Conservation (phyloP, 2,888 invertebrate genomes). For the Argyra leucocephala region DNA sequence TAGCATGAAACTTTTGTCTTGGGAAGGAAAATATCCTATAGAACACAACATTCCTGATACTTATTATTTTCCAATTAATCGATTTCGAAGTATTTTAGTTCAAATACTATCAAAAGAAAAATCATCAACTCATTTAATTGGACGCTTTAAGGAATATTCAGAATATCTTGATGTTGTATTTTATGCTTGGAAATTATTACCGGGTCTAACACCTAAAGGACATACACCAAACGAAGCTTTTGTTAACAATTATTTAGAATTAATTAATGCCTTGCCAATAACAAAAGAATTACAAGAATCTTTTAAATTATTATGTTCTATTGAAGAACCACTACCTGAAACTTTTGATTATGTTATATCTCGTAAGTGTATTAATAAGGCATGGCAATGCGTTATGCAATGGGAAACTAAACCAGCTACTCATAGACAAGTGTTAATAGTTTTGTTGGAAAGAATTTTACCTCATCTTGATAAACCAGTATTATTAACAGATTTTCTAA, state of each 20-base stretch:
- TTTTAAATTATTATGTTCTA: conserved; percentile 41
- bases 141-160: conserved; percentile 64
- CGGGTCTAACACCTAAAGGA: conserved; percentile 49
- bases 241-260: conserved; percentile 55
- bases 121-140: conserved; percentile 52
- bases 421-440: conserved; percentile 69
- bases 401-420: conserved; percentile 59
- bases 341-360: conserved; percentile 50
- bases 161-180: conserved; percentile 67
- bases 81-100: conserved; percentile 58
- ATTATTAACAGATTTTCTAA: conserved; percentile 80
- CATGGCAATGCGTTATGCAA: conserved; percentile 68
- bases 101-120: conserved; percentile 54
- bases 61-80: conserved; percentile 56
- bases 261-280: conserved; percentile 50
- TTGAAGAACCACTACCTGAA: conserved; percentile 29
- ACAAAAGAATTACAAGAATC: conserved; percentile 33
- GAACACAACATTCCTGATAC: conserved; percentile 41
- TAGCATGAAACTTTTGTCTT: conserved; percentile 61
- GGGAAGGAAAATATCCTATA: conserved; percentile 61
- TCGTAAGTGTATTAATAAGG: conserved; percentile 55
- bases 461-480: conserved; percentile 71
- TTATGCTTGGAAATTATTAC: conserved; percentile 56
- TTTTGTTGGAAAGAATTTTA: conserved; percentile 73
- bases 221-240: conserved; percentile 44